These are phyloP conservation scores for Pardalotus punctatus DNA, from an alignment of 2,113 vertebrate species.

Conservation along the genomic window DNA sequence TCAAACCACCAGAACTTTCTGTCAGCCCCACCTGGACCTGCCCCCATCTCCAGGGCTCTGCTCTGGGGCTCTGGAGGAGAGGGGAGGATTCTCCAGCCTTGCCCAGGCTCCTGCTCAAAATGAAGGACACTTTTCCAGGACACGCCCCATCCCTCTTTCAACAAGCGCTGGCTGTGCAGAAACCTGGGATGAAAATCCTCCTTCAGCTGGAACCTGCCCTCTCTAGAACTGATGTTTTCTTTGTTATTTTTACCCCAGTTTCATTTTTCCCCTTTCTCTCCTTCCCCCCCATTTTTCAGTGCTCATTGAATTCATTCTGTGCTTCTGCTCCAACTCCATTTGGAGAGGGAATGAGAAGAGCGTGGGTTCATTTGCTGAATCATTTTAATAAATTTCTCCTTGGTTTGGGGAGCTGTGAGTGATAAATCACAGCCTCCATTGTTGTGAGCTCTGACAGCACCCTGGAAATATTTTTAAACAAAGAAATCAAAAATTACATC, in stretches of 20 bases:
- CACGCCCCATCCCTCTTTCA: background rate
- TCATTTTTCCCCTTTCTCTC: background rate
- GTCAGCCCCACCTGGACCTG: too few species aligned
- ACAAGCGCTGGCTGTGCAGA: background rate
- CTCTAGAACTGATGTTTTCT: background rate
- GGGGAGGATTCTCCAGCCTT: background rate
- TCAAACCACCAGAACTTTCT: background rate
- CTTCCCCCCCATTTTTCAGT: background rate
- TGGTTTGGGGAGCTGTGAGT: background rate
- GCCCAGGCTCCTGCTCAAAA: background rate
- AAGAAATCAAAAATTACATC: background rate
- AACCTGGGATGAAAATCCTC: background rate
- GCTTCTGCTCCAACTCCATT: background rate
- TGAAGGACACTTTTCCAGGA: background rate
- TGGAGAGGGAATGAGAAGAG: background rate
- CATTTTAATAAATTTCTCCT: background rate
- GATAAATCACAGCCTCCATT: slow-evolving; percentile 20
- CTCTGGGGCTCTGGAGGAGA: background rate
- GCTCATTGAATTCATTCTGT: background rate
- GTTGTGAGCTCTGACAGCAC: background rate
- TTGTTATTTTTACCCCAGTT: background rate
- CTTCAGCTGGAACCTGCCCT: background rate
- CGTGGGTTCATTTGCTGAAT: background rate
- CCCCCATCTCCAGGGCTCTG: background rate
- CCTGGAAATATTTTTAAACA: slow-evolving; percentile 8